Evolutionary conservation across 2,113 vertebrate species (phyloP).

Genomic region (Indri indri): DNA sequence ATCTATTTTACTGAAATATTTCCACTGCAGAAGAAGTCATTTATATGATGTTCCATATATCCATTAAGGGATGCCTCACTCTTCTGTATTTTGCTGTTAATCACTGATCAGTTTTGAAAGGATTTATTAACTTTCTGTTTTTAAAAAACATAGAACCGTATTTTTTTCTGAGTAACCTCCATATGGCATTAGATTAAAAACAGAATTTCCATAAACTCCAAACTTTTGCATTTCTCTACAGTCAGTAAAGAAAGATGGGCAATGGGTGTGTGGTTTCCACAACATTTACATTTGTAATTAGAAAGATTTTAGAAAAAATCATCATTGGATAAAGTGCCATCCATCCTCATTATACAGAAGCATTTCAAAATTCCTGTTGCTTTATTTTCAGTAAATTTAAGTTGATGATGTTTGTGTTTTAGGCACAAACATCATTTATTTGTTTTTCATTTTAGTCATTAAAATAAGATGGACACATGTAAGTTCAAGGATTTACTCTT

Average conservation of each 20-base stretch:
- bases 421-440: too few species aligned
- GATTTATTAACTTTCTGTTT: slow-evolving; percentile 17
- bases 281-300: neutral
- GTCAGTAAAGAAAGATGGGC: slow-evolving; percentile 1
- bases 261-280: neutral
- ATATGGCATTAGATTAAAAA: slow-evolving; percentile 29
- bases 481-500: neutral
- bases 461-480: neutral
- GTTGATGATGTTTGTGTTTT: neutral
- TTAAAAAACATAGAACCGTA: neutral
- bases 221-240: neutral
- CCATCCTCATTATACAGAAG: neutral
- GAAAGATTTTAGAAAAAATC: slow-evolving; percentile 28
- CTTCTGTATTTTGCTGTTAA: neutral
- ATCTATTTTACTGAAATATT: neutral
- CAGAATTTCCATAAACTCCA: slow-evolving; percentile 17
- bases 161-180: neutral
- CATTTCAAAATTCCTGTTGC: neutral
- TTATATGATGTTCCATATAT: neutral
- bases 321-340: neutral
- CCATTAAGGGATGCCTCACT: neutral
- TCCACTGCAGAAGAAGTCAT: neutral
- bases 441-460: neutral
- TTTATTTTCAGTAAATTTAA: neutral
- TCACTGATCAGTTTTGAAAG: neutral